Base-by-base conservation (phyloP, 2,888 invertebrate species). In the Monoplex corrugatus region DNA sequence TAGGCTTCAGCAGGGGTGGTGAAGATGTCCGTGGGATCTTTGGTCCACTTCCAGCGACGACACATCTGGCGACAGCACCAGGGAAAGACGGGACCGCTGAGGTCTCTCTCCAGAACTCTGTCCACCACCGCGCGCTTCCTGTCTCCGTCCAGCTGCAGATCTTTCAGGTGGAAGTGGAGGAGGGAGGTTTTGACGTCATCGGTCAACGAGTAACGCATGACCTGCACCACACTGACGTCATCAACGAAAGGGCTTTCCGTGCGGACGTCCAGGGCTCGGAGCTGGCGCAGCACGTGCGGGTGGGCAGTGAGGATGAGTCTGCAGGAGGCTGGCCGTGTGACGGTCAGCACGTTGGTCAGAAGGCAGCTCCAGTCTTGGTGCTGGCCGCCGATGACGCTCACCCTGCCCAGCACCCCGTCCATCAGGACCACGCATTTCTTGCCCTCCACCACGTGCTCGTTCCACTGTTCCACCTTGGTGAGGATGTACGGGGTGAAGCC, bases 61-160 rank as follows among this genome's bases (percentile, higher is more conserved):
- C 35, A 2, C 84, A 84, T 44, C 2, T 57, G 10, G n/a, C 5
- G 35, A 57, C 84, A 84, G 57, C 84, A 84, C 84, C 84, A 50
- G 13, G 57, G 84, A 57, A 84, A 84, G 5, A 23, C 84, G 6
- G 84, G 84, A 23, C 84, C 84, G 32, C 84, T 84, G 10, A 10
- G 23, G 28, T 84, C 84, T 0, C 16, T 38, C 38, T 57, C 32
- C 32, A 84, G 5, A 57, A 84, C 32, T 57, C 13, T 57, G 50
- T 50, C 38, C 84, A 84, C 84, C 1, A 84, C 10, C 35, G 19
- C 28, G 2, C 57, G 57, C 5, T 57, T 32, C 2, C 0, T 23
- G 16, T 35, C 50, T 57, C 8, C 23, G 6, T 84, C 35, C 32
- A 84, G 57, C 28, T 10, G 0, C 2, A 84, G 57, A 6, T 50